A percentile compares a stretch with the other conserved stretches of the same genome.
Evolutionary conservation across 2,797 vertebrate genomes (phyloP).

Genomic region (Eupleurogrammus muticus): DNA sequence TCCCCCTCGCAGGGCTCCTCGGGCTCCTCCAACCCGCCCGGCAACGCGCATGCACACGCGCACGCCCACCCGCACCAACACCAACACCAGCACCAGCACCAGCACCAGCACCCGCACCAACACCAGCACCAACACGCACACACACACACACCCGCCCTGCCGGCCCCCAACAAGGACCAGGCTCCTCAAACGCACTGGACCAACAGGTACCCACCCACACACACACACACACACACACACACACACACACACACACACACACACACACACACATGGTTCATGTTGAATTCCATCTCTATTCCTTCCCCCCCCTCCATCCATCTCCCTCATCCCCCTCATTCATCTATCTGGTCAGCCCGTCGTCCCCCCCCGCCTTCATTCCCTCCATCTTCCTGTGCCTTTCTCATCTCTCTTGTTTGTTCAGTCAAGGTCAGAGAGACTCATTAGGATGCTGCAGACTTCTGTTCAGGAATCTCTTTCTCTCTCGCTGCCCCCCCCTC

Average conservation of each 20-base stretch:
- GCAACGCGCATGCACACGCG: conserved; percentile 81
- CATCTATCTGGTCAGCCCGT: conserved; percentile 33
- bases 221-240: background rate
- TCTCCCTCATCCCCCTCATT: conserved; percentile 42
- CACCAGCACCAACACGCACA: conserved; percentile 26
- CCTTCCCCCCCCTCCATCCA: conserved; percentile 36
- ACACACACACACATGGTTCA: conserved; percentile 10
- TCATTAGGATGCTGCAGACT: conserved; percentile 68
- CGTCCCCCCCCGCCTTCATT: conserved; percentile 16
- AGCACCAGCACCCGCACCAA: too few species aligned
- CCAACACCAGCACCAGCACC: background rate
- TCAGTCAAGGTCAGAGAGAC: conserved; percentile 66
- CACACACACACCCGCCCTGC: conserved; percentile 83
- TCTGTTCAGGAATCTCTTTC: conserved; percentile 31
- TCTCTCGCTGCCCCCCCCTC: conserved; percentile 29
- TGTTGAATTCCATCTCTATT: conserved; percentile 30
- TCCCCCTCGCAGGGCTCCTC: conserved; percentile 99
- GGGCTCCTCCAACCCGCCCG: conserved; percentile 94
- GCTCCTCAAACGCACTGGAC: conserved; percentile 96
- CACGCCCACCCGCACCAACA: conserved; percentile 60
- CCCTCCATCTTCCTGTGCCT: conserved; percentile 37
- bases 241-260: conserved; percentile 60
- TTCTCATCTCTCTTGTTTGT: conserved; percentile 41
- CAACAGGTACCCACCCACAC: conserved; percentile 88
- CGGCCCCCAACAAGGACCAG: conserved; percentile 92